Base-by-base conservation (phyloP, 2,888 invertebrate genomes). In the Schizaphis graminum region DNA sequence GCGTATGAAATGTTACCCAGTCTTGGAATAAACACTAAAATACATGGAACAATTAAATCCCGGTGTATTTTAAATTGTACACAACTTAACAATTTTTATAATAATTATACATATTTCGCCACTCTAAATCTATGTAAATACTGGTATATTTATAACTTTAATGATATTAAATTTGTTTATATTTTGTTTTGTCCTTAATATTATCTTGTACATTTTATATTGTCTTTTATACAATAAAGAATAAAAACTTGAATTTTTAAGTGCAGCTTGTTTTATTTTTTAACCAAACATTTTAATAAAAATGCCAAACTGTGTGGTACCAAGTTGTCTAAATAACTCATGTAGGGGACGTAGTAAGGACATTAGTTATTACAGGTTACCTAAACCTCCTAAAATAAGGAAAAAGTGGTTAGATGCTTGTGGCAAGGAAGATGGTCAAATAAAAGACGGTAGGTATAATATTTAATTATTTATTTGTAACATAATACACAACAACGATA, bases 331-430 rank as follows among this genome's bases (percentile, higher is more conserved):
- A 89, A 89, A 89, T 41, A n/a, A 56, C 53, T 49, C 53, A 16
- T 88, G 47, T 24, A 89, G 56, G 35, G 57, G 35, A 89, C 56
- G 56, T n/a, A 89, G 0, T 89, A 89, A 57, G 56, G 53, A 89
- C 89, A 89, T 89, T 24, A 89, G 56, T 89, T 89, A 56, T 56
- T 89, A 89, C 56, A 89, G 89, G 56, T 56, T 89, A 56, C 56
- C 56, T 26, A 56, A 89, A 56, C 57, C 56, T 89, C 89, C 56
- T 21, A 56, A 53, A 35, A 35, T 56, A 7, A 89, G 56, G 41
- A 89, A 89, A 56, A 89, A 56, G 35, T 89, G 56, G 56, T 35
- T 89, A 41, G 35, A 56, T n/a, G 35, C 56, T 26, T 89, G 89
- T n/a, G 56, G 56, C 24, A 89, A 89, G 56, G 21, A 56, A 24